These are phyloP conservation scores for Lycaena phlaeas DNA, from an alignment of 2,888 invertebrate species.

Conservation along the genomic window DNA sequence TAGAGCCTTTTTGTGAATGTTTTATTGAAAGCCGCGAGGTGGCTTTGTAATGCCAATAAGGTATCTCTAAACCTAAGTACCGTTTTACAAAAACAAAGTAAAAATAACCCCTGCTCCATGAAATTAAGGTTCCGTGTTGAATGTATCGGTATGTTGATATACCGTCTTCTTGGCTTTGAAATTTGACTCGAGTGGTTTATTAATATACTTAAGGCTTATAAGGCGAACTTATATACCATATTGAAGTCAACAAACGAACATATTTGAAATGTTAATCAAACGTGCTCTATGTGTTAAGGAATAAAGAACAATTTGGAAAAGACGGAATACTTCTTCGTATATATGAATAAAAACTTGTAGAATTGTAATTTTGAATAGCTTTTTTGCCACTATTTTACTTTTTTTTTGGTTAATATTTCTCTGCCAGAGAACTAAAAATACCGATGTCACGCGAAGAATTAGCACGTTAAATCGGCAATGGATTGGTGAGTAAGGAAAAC, in stretches of 20 bases:
- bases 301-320: too few relatives aligned
- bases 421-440: too few relatives aligned
- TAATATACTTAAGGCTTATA: slow-evolving; percentile 32
- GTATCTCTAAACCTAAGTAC: slow-evolving; percentile 16
- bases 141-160: not conserved
- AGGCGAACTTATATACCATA: slow-evolving; percentile 11
- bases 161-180: slow-evolving; percentile 13
- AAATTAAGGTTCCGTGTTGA: slow-evolving; percentile 5
- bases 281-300: too few relatives aligned
- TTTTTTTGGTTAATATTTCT: too few relatives aligned
- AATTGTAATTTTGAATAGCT: too few relatives aligned
- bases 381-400: too few relatives aligned
- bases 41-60: slow-evolving; percentile 47
- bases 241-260: slow-evolving; percentile 5
- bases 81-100: not conserved
- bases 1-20: slow-evolving; percentile 50
- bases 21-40: slow-evolving; percentile 43
- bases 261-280: not conserved
- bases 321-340: too few relatives aligned
- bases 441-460: too few relatives aligned
- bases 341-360: too few relatives aligned
- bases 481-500: too few relatives aligned
- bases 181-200: slow-evolving; percentile 21
- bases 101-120: not conserved
- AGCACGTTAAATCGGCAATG: too few relatives aligned